Evolutionary conservation across 2,888 invertebrate species (phyloP).

Genomic region (Neoascia interrupta): DNA sequence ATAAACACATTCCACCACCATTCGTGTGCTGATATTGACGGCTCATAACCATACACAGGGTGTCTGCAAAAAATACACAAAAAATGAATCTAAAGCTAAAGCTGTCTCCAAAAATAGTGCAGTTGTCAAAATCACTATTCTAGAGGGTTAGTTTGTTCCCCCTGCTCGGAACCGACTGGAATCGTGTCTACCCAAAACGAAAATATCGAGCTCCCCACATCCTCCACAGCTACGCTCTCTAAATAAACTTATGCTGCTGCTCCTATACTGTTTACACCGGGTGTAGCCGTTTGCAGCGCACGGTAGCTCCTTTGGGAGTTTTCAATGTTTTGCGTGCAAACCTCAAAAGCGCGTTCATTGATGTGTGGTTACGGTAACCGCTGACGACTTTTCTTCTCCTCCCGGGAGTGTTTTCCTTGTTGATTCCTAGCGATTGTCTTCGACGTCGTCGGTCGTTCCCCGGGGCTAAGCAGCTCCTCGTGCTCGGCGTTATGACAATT

Average conservation of each 20-base stretch:
- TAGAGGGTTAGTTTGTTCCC: constrained; percentile 60
- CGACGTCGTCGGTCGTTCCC: neutral
- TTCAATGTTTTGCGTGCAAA: constrained; percentile 54
- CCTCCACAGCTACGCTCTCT: constrained; percentile 21
- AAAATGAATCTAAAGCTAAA: constrained; percentile 40
- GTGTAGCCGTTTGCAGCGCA: constrained; percentile 7
- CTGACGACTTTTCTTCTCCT: constrained; percentile 56
- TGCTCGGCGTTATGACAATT: constrained; percentile 58
- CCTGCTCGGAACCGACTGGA: constrained; percentile 11
- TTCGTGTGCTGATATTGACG: neutral
- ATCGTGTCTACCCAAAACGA: constrained; percentile 27
- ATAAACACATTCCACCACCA: constrained; percentile 31
- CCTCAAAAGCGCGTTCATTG: constrained; percentile 53
- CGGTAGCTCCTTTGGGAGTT: neutral
- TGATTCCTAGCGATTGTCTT: constrained; percentile 11
- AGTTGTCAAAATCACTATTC: constrained; percentile 67
- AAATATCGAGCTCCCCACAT: constrained; percentile 10
- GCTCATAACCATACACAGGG: constrained; percentile 22
- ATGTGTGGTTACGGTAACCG: constrained; percentile 62
- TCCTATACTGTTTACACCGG: neutral
- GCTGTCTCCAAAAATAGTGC: constrained; percentile 68
- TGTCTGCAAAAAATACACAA: constrained; percentile 2
- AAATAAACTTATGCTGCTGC: constrained; percentile 39
- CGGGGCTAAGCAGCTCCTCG: neutral
- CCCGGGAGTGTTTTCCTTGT: constrained; percentile 45